Base-by-base conservation (phyloP, 2,113 vertebrate genomes). In the Prionailurus viverrinus region DNA sequence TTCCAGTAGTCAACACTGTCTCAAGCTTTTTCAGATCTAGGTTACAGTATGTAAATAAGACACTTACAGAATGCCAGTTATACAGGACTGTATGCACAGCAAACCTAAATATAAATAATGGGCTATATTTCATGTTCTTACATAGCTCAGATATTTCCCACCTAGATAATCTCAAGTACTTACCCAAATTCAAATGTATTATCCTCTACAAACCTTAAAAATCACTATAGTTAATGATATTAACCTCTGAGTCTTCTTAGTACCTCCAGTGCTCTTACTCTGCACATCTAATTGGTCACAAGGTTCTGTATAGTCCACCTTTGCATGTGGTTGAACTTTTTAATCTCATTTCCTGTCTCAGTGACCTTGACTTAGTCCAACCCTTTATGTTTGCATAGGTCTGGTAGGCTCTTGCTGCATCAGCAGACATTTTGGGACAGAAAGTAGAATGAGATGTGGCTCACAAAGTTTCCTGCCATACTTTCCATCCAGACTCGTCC, bases 91-190 rank as follows among this genome's bases (percentile, higher is more conserved):
- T 68, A 1, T 36, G 2, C 2, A 3, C 15, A 7, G 41, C 31
- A 85, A 82, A n/a, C 11, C 53, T 65, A 65, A 51, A 68, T 71
- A 71, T 51, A 82, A 53, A 73, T 36, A 86, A 71, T 31, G 66
- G 7, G 19, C 45, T 83, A 2, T 51, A 21, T 5, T 86, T 19
- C 15, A 53, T 66, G 3, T 86, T 92, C 41, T 36, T 91, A 61
- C 48, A n/a, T 87, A 74, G 58, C 39, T 97, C 74, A 74, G 18
- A 18, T 86, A 23, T 66, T 95, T 90, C 73, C 45, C 31, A 66
- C 4, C 21, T 51, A n/a, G 9, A 36, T 66, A 63, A 65, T 16
- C 19, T 71, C 73, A 78, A n/a, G 4, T 61, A 36, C 13, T 85
- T 66, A 36, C 21, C 53, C 36, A 63, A 66, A 53, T 61, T 25